Base-by-base conservation (phyloP, 2,888 invertebrate genomes). In the Chesias legatella region DNA sequence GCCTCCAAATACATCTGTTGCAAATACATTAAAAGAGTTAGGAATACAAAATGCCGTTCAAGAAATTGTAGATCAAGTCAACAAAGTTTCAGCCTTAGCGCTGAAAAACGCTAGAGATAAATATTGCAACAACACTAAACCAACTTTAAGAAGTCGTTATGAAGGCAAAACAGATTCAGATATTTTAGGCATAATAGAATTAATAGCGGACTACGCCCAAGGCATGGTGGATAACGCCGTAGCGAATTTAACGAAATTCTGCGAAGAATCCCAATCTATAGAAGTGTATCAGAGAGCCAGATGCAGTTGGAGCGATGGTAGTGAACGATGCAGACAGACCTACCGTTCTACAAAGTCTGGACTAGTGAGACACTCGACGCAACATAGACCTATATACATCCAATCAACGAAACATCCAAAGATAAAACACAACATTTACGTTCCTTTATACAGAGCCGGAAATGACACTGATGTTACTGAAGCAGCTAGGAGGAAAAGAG, bases 161-260 rank as follows among this genome's bases (percentile, higher is more conserved):
- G 24, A 10, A 11, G 41, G 7, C 0, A 27, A 3, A 23, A 28
- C 7, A 6, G 30, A 28, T 7, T 25, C 55, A 0, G 77, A 78
- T 35, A 45, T 76, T 2, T 10, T 69, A 11, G 65, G 65, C 0
- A 65, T 81, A 0, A 41, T 76, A 0, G 59, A 68, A 45, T 27
- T 59, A 0, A 53, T 82, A 1, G 53, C 61, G 0, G 47, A 58
- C 0, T 78, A 72, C 13, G 58, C 70, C 0, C 57, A 62, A 33
- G 48, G 43, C 0, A 61, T 78, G 27, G 62, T 79, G 0, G 57
- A 66, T 1, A 48, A 56, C 0, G 75, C 79, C 0, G 7, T 61
- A 0, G 17, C 26, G 0, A 79, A 83, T 51, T 6, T 73, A 0
- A 74, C 73, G 0, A 48, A 46, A 0, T 80, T 84, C 45, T 84